Evolutionary conservation across 1,140 invertebrate genomes (phyloP).

Genomic region (Drosophila carrolli): DNA sequence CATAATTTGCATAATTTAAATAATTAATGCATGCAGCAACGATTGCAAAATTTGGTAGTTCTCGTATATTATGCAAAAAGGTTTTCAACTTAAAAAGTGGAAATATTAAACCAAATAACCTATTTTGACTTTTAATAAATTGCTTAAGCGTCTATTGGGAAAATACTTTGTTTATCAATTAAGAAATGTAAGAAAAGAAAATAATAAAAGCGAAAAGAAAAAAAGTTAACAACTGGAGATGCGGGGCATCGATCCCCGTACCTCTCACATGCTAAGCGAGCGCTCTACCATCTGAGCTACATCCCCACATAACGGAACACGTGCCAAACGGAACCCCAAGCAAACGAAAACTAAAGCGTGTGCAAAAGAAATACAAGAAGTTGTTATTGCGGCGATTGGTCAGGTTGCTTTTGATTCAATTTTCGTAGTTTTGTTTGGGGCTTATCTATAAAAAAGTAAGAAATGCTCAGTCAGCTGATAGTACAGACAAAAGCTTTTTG

Average conservation of each 20-base stretch:
- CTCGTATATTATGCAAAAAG: no score
- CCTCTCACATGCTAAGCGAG: constrained; percentile 94
- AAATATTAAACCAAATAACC: no score
- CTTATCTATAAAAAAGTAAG: constrained; percentile 44
- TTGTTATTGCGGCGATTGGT: constrained; percentile 6
- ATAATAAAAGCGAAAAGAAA: constrained; percentile 9
- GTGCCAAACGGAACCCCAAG: constrained; percentile 6
- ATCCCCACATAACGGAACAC: constrained; percentile 52
- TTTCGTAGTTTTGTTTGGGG: constrained; percentile 21
- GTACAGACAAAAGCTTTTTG: constrained; percentile 21
- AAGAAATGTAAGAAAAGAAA: background rate
- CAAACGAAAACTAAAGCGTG: constrained; percentile 19
- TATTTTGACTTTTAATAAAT: no score
- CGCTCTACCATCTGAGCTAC: constrained; percentile 94
- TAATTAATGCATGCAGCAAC: background rate
- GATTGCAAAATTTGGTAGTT: background rate
- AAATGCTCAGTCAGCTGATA: constrained; percentile 35
- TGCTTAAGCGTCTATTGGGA: no score
- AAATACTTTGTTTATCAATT: background rate
- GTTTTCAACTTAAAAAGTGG: no score
- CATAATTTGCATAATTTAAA: no score
- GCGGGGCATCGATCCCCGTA: constrained; percentile 92
- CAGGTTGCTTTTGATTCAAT: constrained; percentile 17
- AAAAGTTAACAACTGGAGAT: constrained; percentile 82
- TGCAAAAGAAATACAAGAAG: background rate